These are phyloP conservation scores for Sarcophaga carnaria DNA, from an alignment of 2,888 invertebrate species.

Conservation along the genomic window DNA sequence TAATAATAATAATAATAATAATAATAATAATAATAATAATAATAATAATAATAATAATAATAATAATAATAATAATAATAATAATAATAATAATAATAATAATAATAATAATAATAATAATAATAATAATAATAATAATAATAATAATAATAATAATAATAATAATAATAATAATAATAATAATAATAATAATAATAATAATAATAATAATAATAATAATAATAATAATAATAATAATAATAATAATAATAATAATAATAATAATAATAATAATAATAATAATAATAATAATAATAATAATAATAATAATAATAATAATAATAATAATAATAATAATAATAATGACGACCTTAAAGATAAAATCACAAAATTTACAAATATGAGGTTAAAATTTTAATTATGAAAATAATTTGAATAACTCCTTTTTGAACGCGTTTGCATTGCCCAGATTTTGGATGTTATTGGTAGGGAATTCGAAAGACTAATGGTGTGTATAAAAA, in stretches of 20 bases:
- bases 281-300: conserved; percentile 2
- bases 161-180: conserved; percentile 11
- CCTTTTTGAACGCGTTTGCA: too few relatives aligned
- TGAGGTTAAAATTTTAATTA: too few relatives aligned
- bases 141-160: conserved; percentile 11
- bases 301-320: conserved; percentile 11
- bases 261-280: conserved; percentile 11
- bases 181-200: conserved; percentile 11
- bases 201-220: conserved; percentile 11
- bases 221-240: conserved; percentile 11
- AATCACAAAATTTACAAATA: too few relatives aligned
- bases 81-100: conserved; percentile 11
- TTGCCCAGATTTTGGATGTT: too few relatives aligned
- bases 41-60: conserved; percentile 11
- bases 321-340: conserved; percentile 11
- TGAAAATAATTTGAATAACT: too few relatives aligned
- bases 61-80: conserved; percentile 11
- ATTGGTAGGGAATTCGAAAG: too few relatives aligned
- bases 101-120: conserved; percentile 11
- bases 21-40: conserved; percentile 11
- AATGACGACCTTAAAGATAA: too few relatives aligned
- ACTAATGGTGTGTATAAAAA: too few relatives aligned
- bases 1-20: conserved; percentile 11
- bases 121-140: conserved; percentile 11
- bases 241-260: conserved; percentile 11